These are phyloP conservation scores for Phlogophora meticulosa DNA, from an alignment of 2,888 invertebrate species.

Conservation along the genomic window DNA sequence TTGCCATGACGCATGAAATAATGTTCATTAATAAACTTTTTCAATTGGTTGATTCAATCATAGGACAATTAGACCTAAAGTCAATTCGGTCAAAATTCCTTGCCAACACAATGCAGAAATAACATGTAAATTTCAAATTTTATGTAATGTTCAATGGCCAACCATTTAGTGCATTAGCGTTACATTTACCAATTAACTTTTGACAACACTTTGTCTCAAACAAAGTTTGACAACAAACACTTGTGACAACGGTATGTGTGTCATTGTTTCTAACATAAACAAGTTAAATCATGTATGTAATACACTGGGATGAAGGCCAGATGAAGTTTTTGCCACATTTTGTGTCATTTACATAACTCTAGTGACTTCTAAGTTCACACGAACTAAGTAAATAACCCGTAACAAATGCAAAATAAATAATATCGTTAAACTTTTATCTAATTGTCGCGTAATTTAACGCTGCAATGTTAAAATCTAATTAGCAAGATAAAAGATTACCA, in stretches of 20 bases:
- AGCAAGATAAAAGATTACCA: conserved; percentile 18
- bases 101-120: too few species aligned
- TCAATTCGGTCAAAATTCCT: too few species aligned
- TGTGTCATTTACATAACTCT: conserved; percentile 51
- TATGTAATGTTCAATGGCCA: conserved; percentile 38
- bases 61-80: background rate
- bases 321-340: conserved; percentile 34
- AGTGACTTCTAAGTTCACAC: conserved; percentile 34
- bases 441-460: conserved; percentile 21
- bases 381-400: conserved; percentile 11
- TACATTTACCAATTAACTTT: conserved; percentile 36
- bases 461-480: conserved; percentile 26
- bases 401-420: conserved; percentile 35
- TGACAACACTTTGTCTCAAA: conserved; percentile 21
- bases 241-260: conserved; percentile 29
- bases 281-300: conserved; percentile 40
- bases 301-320: conserved; percentile 44
- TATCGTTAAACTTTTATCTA: conserved; percentile 12
- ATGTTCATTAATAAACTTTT: too few species aligned
- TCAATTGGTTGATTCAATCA: too few species aligned
- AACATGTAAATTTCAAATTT: conserved; percentile 30
- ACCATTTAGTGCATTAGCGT: conserved; percentile 34
- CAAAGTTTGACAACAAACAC: conserved; percentile 43
- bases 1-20: too few species aligned
- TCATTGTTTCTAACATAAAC: conserved; percentile 41